These are phyloP conservation scores for Drosophila micromelanica DNA, from an alignment of 1,140 invertebrate species.

Conservation along the genomic window DNA sequence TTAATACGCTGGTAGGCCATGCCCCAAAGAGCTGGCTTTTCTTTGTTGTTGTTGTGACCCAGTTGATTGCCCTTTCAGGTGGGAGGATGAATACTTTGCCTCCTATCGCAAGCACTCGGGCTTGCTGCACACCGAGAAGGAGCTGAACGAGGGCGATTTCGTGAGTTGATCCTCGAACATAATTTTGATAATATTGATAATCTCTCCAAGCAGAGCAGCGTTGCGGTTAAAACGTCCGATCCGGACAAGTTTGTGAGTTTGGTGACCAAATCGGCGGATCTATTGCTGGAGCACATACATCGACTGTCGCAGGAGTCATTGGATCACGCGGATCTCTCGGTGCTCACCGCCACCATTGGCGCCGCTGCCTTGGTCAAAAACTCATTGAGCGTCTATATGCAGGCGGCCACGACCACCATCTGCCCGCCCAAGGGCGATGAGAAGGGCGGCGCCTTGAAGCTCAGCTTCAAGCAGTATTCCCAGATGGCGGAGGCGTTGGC, in stretches of 20 bases:
- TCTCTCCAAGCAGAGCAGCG: constrained; percentile 74
- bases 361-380: constrained; percentile 91
- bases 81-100: constrained; percentile 84
- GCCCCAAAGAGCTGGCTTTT: neutral
- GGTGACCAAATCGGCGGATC: constrained; percentile 89
- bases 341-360: constrained; percentile 90
- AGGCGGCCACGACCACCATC: constrained; percentile 75
- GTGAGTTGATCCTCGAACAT: constrained; percentile 40
- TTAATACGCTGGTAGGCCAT: constrained; percentile 89
- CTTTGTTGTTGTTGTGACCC: constrained; percentile 4
- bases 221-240: constrained; percentile 88
- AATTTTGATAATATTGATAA: neutral
- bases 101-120: constrained; percentile 85
- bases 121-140: constrained; percentile 81
- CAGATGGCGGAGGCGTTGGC: constrained; percentile 92
- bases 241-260: constrained; percentile 89
- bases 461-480: constrained; percentile 90
- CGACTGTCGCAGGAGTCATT: constrained; percentile 91
- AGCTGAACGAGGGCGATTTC: constrained; percentile 73
- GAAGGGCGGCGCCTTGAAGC: constrained; percentile 82
- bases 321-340: constrained; percentile 91
- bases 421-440: constrained; percentile 83
- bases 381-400: constrained; percentile 89
- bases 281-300: constrained; percentile 90
- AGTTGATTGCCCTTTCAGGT: constrained; percentile 60